phyloP scores from a whole-genome alignment of 2,888 invertebrate species.

The Chymomyza amoena region DNA sequence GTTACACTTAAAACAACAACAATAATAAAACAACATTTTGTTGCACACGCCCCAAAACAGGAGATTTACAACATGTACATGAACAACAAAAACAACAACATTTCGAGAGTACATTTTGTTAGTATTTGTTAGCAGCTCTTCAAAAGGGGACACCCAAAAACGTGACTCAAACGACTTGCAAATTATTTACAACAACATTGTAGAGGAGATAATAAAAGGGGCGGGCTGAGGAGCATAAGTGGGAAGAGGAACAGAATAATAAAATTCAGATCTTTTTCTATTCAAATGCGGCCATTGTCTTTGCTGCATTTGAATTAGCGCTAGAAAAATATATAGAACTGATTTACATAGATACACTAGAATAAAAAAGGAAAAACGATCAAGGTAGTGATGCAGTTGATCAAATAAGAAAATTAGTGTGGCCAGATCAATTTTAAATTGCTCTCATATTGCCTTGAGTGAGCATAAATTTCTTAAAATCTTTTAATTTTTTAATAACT shows the following conservation, averaged over 20 bases:
- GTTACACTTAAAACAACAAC: constrained; percentile 10
- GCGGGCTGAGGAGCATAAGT: neutral
- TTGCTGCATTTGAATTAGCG: constrained; percentile 58
- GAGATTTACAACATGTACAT: constrained; percentile 58
- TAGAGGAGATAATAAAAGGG: neutral
- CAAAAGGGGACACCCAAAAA: constrained; percentile 39
- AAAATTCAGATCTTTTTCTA: constrained; percentile 53
- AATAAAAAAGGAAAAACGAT: too few relatives aligned
- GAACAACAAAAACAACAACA: constrained; percentile 68
- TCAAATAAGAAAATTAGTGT: too few relatives aligned
- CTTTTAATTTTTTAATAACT: too few relatives aligned
- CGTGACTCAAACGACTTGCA: constrained; percentile 67
- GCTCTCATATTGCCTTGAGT: too few relatives aligned
- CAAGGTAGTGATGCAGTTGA: too few relatives aligned
- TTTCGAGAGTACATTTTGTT: constrained; percentile 43
- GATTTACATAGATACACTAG: too few relatives aligned
- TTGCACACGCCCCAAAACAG: constrained; percentile 59
- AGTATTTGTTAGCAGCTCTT: neutral
- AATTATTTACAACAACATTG: constrained; percentile 40
- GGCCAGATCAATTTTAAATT: too few relatives aligned
- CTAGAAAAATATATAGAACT: neutral
- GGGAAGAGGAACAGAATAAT: constrained; percentile 12
- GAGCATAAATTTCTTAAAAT: too few relatives aligned
- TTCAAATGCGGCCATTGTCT: constrained; percentile 61
- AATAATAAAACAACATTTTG: constrained; percentile 27